A percentile compares a stretch with the other conserved stretches of the same genome.
These are phyloP conservation scores for Pimpla rufipes DNA, from an alignment of 2,888 invertebrate species.

Conservation along the genomic window DNA sequence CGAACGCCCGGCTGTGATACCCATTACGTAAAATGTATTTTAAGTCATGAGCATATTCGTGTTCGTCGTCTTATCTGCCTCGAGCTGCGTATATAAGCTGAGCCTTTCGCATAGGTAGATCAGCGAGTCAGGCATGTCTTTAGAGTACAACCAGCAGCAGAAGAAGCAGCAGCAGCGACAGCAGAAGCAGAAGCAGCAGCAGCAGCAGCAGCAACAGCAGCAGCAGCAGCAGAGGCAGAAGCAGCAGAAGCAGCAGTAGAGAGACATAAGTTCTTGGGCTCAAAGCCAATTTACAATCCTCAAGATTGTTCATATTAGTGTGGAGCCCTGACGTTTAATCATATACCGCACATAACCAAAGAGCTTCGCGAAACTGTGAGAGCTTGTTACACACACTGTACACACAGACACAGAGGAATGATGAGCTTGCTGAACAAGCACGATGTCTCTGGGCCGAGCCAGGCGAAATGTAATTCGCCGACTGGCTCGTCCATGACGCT, in stretches of 20 bases:
- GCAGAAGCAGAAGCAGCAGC: neutral
- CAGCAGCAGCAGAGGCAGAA: slow-evolving; percentile 1
- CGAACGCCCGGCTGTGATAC: neutral
- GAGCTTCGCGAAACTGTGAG: slow-evolving; percentile 20
- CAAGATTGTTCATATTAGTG: slow-evolving; percentile 59
- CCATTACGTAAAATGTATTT: slow-evolving; percentile 59
- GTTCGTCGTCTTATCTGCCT: slow-evolving; percentile 28
- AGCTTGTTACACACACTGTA: slow-evolving; percentile 10
- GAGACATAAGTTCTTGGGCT: slow-evolving; percentile 53
- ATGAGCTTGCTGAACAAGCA: slow-evolving; percentile 41
- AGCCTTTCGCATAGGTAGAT: slow-evolving; percentile 46
- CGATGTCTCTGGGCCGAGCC: slow-evolving; percentile 31
- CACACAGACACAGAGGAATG: slow-evolving; percentile 17
- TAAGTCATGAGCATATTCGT: slow-evolving; percentile 29
- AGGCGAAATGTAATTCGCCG: slow-evolving; percentile 43
- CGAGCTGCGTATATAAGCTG: slow-evolving; percentile 14
- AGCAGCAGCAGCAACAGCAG: neutral
- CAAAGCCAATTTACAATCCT: slow-evolving; percentile 65
- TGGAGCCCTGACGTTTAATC: slow-evolving; percentile 43
- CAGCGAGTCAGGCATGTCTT: slow-evolving; percentile 3
- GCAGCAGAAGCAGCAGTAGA: neutral
- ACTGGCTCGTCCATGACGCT: slow-evolving; percentile 14
- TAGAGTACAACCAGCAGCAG: neutral
- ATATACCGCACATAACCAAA: slow-evolving; percentile 16
- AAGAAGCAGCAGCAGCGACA: slow-evolving; percentile 3